phyloP scores from a whole-genome alignment of 2,888 invertebrate genomes.

The Eurytoma adleriae region DNA sequence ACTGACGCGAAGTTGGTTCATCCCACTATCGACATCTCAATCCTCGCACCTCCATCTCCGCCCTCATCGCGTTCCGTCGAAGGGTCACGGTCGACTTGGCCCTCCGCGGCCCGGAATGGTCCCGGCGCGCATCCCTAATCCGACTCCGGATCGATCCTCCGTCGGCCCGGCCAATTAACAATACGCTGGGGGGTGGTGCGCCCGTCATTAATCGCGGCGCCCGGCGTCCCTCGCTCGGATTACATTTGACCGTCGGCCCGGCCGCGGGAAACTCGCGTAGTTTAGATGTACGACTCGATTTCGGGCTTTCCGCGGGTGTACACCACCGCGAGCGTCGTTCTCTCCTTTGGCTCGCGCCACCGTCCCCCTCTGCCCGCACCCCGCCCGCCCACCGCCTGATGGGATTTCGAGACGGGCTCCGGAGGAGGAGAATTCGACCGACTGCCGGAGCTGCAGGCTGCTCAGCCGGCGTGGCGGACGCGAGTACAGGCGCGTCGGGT shows the following conservation, averaged over 20 bases:
- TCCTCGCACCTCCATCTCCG: too few relatives aligned
- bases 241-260: slow-evolving; percentile 41
- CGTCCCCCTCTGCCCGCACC: background rate
- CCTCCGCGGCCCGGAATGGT: slow-evolving; percentile 33
- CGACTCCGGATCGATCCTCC: slow-evolving; percentile 11
- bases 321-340: background rate
- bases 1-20: too few relatives aligned
- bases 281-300: slow-evolving; percentile 49
- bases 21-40: too few relatives aligned
- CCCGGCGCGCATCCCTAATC: slow-evolving; percentile 3
- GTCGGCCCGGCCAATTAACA: slow-evolving; percentile 40
- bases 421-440: too few relatives aligned
- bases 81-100: slow-evolving; percentile 44
- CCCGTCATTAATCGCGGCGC: slow-evolving; percentile 44
- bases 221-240: slow-evolving; percentile 21
- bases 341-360: background rate
- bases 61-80: background rate
- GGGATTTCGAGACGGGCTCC: slow-evolving; percentile 37
- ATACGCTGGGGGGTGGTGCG: slow-evolving; percentile 40
- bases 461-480: background rate
- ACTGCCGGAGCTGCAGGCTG: too few relatives aligned
- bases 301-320: background rate
- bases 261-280: slow-evolving; percentile 25
- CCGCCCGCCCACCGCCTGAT: slow-evolving; percentile 8
- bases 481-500: background rate